These are phyloP conservation scores for Scolopax mira DNA, from an alignment of 2,113 vertebrate genomes.

Conservation along the genomic window DNA sequence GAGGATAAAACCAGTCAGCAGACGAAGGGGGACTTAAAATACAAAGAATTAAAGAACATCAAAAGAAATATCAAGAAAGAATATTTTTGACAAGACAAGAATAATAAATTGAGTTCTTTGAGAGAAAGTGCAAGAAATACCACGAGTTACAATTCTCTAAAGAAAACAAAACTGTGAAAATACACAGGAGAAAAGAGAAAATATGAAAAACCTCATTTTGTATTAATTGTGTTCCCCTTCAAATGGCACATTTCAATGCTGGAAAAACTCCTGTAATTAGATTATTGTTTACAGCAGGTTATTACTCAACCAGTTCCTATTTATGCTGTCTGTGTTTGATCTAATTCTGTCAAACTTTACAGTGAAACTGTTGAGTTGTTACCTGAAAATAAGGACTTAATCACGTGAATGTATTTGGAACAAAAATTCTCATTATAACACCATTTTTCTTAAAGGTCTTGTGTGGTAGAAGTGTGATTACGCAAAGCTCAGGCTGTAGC, in stretches of 20 bases:
- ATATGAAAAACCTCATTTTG: neutral
- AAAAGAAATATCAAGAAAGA: neutral
- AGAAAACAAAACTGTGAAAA: neutral
- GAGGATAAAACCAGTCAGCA: neutral
- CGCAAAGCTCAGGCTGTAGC: constrained; percentile 16
- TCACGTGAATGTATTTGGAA: constrained; percentile 6
- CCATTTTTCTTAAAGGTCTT: constrained; percentile 47
- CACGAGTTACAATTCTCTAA: neutral
- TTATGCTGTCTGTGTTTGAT: constrained; percentile 4
- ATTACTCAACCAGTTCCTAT: neutral
- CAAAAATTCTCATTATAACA: constrained; percentile 49
- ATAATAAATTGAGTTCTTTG: neutral
- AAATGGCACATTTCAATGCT: neutral
- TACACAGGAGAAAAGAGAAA: neutral
- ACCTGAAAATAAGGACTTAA: constrained; percentile 44
- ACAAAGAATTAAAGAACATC: neutral
- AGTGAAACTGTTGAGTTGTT: neutral
- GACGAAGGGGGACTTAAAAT: neutral
- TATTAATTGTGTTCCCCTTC: neutral
- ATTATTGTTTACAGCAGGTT: constrained; percentile 31
- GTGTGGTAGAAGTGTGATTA: constrained; percentile 4
- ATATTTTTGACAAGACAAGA: neutral
- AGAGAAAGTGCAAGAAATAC: neutral
- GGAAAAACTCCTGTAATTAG: neutral
- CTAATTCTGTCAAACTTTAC: neutral